These are phyloP conservation scores for Psittacula derbiana DNA, from an alignment of 2,797 vertebrate genomes.

Conservation along the genomic window DNA sequence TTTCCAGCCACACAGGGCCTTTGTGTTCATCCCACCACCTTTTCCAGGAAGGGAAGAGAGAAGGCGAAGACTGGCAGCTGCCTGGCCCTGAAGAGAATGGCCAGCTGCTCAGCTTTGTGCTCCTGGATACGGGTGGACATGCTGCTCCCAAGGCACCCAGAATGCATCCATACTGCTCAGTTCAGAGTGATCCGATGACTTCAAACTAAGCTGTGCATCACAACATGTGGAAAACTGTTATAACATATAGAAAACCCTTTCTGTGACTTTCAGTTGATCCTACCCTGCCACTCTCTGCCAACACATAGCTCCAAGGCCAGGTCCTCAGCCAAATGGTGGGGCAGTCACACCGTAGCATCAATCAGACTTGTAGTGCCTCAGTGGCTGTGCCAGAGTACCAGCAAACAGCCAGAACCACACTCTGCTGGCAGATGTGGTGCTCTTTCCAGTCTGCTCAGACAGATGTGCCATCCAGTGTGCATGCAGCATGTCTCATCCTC, in stretches of 20 bases:
- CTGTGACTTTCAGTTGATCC: background rate
- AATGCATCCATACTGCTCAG: background rate
- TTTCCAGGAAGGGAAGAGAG: background rate
- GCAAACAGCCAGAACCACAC: fast-evolving
- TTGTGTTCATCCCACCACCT: background rate
- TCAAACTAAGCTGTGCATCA: background rate
- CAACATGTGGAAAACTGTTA: fast-evolving
- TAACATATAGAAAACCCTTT: background rate
- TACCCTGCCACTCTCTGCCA: fast-evolving
- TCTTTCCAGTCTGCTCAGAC: background rate
- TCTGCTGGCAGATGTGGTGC: fast-evolving
- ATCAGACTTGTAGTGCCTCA: background rate
- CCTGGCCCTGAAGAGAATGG: fast-evolving
- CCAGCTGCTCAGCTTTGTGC: fast-evolving
- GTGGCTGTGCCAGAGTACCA: background rate
- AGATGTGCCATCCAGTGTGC: fast-evolving
- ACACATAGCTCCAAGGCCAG: background rate
- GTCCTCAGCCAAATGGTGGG: background rate
- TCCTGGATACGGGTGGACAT: background rate
- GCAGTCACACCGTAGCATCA: fast-evolving
- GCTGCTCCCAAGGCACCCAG: background rate
- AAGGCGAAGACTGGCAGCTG: background rate
- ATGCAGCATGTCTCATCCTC: fast-evolving
- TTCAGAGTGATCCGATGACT: background rate
- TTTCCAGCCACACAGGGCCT: background rate